These are phyloP conservation scores for Anseranas semipalmata DNA, from an alignment of 2,113 vertebrate species.

Conservation along the genomic window DNA sequence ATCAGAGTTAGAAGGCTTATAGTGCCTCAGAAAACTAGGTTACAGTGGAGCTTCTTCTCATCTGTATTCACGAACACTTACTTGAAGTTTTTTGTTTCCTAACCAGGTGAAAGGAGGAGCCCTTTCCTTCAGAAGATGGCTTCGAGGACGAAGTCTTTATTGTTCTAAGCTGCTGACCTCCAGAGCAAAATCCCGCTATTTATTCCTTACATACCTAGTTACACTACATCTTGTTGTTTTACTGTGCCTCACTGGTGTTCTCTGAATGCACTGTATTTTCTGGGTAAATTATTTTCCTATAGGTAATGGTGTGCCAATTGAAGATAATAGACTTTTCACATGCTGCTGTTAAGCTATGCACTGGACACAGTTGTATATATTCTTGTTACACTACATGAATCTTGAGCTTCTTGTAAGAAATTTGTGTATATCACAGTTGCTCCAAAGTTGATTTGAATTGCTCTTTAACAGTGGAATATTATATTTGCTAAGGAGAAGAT, in stretches of 20 bases:
- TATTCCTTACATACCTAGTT: slow-evolving; percentile 86
- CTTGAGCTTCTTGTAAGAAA: slow-evolving; percentile 20
- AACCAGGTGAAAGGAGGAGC: slow-evolving; percentile 84
- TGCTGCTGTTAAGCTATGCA: slow-evolving; percentile 72
- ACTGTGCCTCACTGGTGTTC: slow-evolving; percentile 83
- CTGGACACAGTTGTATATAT: slow-evolving; percentile 62
- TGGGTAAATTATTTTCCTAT: background rate
- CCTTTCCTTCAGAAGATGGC: slow-evolving; percentile 81
- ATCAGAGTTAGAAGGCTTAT: background rate
- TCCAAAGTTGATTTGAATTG: slow-evolving; percentile 67
- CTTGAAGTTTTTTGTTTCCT: background rate
- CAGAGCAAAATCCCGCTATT: slow-evolving; percentile 83
- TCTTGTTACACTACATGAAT: background rate
- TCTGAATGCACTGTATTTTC: slow-evolving; percentile 70
- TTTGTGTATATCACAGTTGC: slow-evolving; percentile 49
- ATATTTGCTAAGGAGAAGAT: slow-evolving; percentile 75
- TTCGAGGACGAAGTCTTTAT: slow-evolving; percentile 86
- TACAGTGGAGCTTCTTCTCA: background rate
- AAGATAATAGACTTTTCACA: background rate
- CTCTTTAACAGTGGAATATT: slow-evolving; percentile 50
- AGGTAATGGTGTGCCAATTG: slow-evolving; percentile 42
- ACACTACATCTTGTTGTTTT: slow-evolving; percentile 82
- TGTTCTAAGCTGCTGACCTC: slow-evolving; percentile 86
- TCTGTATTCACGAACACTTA: background rate
- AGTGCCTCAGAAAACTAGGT: background rate